Evolutionary conservation across 2,113 vertebrate species (phyloP), one percentile per base, ranked within the genome.

Genomic region (Vulpes ferrilata): DNA sequence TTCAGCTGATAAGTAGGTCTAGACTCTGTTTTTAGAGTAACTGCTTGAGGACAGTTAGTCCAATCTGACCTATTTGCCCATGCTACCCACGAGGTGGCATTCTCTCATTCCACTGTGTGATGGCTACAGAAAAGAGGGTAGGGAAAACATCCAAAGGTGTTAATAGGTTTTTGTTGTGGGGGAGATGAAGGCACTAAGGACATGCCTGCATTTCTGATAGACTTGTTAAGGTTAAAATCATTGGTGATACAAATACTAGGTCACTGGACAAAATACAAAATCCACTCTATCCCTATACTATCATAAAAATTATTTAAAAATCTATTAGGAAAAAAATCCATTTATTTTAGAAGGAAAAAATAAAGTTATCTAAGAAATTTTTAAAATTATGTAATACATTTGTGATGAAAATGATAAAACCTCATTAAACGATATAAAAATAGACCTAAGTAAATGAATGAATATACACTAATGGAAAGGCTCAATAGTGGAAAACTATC

Each of bases 361-460:
- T 3, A 43, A 88, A 16, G 22, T 23, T 38, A 62, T 64, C 59
- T 79, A 69, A 22, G 20, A 60, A 88, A 69, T 38, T n/a, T 55
- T 43, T 9, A 53, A 88, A 94, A 82, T 62, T 55, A 64, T 32
- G n/a, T 8, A 88, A 76, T 32, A 88, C 4, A 76, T 67, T 76
- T 32, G 35, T 76, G 64, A 92, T 43, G 22, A 83, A 93, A 88
- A 76, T 51, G 76, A 93, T 93, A 83, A 93, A 67, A 53, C 16
- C 83, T 93, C 51, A 88, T 25, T 60, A 30, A 76, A 59, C 76
- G 3, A 67, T 25, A 11, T 81, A 55, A 95, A 83, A 76, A 19
- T 82, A 88, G 43, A 81, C 19, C 43, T 55, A 95, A 90, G 64
- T 82, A 92, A 81, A 81, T 73, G 43, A 91, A 57, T 74, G 43